Evolutionary conservation across 2,797 vertebrate genomes (phyloP).

Genomic region (Limosa lapponica): DNA sequence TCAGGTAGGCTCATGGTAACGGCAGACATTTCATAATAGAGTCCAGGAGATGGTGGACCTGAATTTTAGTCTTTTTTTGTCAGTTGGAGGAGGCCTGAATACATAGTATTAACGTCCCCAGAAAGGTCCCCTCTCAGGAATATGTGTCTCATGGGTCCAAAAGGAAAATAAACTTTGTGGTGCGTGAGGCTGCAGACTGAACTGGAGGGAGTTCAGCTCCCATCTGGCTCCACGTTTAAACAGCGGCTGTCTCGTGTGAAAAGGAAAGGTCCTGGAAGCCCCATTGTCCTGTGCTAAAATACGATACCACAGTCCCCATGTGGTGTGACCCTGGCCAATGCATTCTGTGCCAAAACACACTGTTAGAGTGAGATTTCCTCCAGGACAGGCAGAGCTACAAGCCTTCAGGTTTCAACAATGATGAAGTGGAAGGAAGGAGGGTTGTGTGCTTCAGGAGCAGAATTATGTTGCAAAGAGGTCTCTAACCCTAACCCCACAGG

Average conservation of each 20-base stretch:
- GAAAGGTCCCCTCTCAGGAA: background rate
- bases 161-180: background rate
- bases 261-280: background rate
- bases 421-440: background rate
- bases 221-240: background rate
- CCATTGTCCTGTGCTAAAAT: background rate
- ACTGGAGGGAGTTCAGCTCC: background rate
- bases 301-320: background rate
- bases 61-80: background rate
- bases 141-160: background rate
- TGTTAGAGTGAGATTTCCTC: conserved; percentile 4
- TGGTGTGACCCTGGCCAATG: background rate
- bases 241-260: background rate
- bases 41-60: background rate
- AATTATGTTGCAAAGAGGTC: background rate
- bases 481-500: background rate
- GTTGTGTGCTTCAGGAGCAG: background rate
- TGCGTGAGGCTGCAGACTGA: background rate
- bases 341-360: conserved; percentile 17
- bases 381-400: background rate
- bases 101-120: background rate
- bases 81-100: background rate
- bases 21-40: background rate
- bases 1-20: background rate
- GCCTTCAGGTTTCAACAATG: background rate